Percentiles rank a stretch among this genome's conserved stretches.
phyloP scores from a whole-genome alignment of 64 coral and sea anemone genomes.

The Orbicella faveolata region DNA sequence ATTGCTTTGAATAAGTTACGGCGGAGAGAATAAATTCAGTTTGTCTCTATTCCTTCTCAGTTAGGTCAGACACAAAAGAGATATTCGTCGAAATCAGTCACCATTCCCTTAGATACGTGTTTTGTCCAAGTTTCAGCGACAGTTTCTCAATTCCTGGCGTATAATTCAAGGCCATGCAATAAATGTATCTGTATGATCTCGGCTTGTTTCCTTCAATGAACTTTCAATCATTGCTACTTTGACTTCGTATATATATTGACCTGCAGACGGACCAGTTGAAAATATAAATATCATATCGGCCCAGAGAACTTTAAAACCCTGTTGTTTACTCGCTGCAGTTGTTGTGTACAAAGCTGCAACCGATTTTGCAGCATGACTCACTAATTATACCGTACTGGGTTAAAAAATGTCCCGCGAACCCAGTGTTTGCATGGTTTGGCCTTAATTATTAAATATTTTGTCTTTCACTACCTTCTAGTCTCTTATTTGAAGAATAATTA shows the following conservation, averaged over 20 bases:
- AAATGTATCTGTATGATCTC: constrained; percentile 4
- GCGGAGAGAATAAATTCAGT: not conserved
- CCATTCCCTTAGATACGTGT: not conserved
- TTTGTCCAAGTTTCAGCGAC: no score
- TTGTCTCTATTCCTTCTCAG: not conserved
- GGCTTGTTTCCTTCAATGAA: not conserved
- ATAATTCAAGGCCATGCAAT: not conserved
- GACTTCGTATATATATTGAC: not conserved
- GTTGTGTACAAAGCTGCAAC: not conserved
- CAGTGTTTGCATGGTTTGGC: not conserved
- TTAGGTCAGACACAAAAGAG: not conserved
- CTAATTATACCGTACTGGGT: not conserved
- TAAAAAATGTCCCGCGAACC: not conserved
- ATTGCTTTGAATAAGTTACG: constrained; percentile 16
- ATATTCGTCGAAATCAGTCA: not conserved
- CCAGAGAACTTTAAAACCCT: not conserved
- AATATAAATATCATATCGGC: constrained; percentile 5
- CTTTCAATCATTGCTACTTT: not conserved
- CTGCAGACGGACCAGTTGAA: not conserved
- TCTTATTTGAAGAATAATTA: not conserved
- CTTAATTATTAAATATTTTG: constrained; percentile 22
- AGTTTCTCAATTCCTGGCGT: not conserved
- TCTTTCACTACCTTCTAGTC: not conserved
- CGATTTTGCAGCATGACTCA: not conserved
- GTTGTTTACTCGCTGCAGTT: not conserved